A percentile compares a stretch with the other conserved stretches of the same genome.
These are phyloP conservation scores for Pseudorhombus dupliciocellatus DNA, from an alignment of 2,113 vertebrate genomes.

Conservation along the genomic window DNA sequence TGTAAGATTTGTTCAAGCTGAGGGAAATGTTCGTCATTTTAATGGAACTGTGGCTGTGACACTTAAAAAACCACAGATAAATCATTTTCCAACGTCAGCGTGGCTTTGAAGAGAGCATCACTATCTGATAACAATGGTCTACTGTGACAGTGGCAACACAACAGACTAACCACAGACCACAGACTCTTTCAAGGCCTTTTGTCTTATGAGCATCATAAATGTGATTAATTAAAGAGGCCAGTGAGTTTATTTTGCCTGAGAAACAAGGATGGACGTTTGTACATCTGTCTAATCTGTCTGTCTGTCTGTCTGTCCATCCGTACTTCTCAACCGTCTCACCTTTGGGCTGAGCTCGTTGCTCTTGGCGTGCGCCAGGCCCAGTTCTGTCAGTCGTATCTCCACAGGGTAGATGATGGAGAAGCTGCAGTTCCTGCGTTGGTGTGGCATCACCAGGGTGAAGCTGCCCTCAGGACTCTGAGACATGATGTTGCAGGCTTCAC, in stretches of 20 bases:
- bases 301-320: not conserved
- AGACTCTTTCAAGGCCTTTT: no score
- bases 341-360: slow-evolving; percentile 72
- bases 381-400: slow-evolving; percentile 90
- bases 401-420: slow-evolving; percentile 97
- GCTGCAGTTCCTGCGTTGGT: slow-evolving; percentile 93
- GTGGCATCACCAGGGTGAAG: slow-evolving; percentile 92
- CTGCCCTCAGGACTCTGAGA: slow-evolving; percentile 93
- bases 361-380: slow-evolving; percentile 88
- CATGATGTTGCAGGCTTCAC: slow-evolving; percentile 93
- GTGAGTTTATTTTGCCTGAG: not conserved
- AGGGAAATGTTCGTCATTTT: no score
- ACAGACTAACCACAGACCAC: no score
- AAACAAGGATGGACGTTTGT: not conserved
- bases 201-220: no score
- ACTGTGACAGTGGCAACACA: no score
- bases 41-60: not conserved
- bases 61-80: no score
- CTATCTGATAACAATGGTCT: no score
- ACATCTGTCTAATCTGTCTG: not conserved
- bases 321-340: slow-evolving; percentile 46
- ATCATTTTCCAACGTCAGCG: no score
- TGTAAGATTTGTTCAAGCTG: no score
- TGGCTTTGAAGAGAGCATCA: no score
- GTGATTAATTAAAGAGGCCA: no score